Base-by-base conservation (phyloP, 2,113 vertebrate genomes). In the Lagopus muta region DNA sequence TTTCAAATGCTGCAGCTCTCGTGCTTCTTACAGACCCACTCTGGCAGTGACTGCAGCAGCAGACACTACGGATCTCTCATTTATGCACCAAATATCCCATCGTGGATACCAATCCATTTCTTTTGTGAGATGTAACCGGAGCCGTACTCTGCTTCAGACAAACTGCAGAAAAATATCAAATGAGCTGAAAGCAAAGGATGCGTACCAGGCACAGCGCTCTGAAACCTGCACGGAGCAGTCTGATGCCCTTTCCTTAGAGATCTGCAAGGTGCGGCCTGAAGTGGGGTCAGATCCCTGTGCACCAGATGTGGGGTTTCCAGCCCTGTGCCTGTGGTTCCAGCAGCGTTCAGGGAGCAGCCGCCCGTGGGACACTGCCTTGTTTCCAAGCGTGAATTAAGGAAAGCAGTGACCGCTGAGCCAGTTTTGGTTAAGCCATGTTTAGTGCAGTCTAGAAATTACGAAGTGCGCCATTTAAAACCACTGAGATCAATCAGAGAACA, bases 261-360 rank as follows among this genome's bases (percentile, higher is more conserved):
- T 3, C 2, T 25, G 40, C 72, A 32, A 3, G 4, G n/a, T 6
- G 21, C 8, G 7, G 14, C 9, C 69, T 42, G 47, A 73, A 8
- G 36, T 2, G 15, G 1, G 61, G 22, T 30, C 2, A 8, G 25
- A n/a, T 14, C 25, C 36, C 27, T 0, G 0, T 27, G 43, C 32
- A 32, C 15, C 82, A 15, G 3, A 24, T 12, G 1, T 14, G 38
- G 38, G 13, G 6, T 32, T 75, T 67, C 62, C 48, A 24, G 17
- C 14, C 40, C 30, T 24, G 8, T 42, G 82, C 55, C 54, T 6
- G 42, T 2, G 27, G 30, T 13, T 69, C 27, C 64, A 43, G 67
- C 47, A 54, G 25, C 7, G 8, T 32, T n/a, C 18, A 34, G n/a
- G 43, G 47, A 89, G 42, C 62, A 89, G 76, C 7, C 6, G 2